phyloP scores from a whole-genome alignment of 1,140 invertebrate genomes.

The Aphelenchoides besseyi region DNA sequence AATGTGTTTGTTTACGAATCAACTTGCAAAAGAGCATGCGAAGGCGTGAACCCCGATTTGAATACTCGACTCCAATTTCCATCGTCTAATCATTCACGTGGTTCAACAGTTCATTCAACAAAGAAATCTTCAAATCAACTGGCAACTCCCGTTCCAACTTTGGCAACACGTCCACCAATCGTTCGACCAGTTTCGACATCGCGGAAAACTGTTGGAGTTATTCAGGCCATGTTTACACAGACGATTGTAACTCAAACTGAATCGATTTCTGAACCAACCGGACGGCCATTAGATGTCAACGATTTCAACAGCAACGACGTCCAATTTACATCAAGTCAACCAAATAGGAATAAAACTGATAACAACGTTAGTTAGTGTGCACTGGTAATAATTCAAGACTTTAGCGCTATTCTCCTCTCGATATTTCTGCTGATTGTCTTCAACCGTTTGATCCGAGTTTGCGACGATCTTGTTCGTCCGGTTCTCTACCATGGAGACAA shows the following conservation, averaged over 20 bases:
- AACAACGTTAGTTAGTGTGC: constrained; percentile 3
- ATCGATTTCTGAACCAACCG: not conserved
- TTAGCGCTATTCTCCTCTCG: not conserved
- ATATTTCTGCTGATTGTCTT: constrained; percentile 48
- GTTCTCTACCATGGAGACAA: constrained; percentile 41
- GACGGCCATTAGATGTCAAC: not conserved
- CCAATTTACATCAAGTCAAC: not conserved
- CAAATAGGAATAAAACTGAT: constrained; percentile 18
- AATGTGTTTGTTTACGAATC: constrained; percentile 23
- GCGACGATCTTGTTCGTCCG: constrained; percentile 40
- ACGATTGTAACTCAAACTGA: no score
- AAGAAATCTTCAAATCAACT: constrained; percentile 5
- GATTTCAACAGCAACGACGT: constrained; percentile 12
- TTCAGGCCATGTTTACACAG: constrained; percentile 16
- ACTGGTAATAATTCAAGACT: constrained; percentile 1
- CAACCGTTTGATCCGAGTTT: constrained; percentile 47
- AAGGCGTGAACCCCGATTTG: constrained; percentile 6
- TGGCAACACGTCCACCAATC: constrained; percentile 5
- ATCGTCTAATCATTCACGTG: not conserved
- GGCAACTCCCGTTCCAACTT: not conserved
- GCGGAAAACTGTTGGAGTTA: not conserved
- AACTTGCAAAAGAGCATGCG: constrained; percentile 23
- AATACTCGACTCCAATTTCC: not conserved
- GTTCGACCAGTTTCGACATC: not conserved
- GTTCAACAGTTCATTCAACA: not conserved